phyloP scores from a whole-genome alignment of 2,797 vertebrate species.

The Sparus aurata region DNA sequence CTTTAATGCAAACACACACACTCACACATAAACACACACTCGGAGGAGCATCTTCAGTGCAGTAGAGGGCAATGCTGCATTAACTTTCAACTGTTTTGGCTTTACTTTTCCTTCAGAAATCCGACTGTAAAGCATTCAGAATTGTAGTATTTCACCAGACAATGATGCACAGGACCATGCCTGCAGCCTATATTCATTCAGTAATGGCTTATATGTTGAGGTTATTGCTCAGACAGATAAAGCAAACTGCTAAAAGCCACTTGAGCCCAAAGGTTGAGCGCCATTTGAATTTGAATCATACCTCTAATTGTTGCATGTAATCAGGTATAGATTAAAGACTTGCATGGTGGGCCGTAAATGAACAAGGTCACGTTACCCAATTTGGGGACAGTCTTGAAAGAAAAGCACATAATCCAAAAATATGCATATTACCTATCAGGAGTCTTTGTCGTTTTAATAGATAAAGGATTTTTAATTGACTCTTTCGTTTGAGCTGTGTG shows the following conservation, averaged over 20 bases:
- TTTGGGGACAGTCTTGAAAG: constrained; percentile 8
- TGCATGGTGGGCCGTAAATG: constrained; percentile 37
- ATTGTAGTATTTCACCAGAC: not conserved
- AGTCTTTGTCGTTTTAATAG: constrained; percentile 39
- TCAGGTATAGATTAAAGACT: constrained; percentile 35
- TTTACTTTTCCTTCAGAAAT: not conserved
- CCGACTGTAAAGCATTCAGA: not conserved
- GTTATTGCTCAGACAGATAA: not conserved
- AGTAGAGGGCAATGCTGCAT: not conserved
- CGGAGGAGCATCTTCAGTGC: not conserved
- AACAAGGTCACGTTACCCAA: constrained; percentile 35
- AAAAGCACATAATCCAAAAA: constrained; percentile 35
- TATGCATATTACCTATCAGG: constrained; percentile 43
- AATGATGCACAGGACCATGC: not conserved
- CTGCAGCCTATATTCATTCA: not conserved
- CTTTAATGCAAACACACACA: constrained; percentile 16
- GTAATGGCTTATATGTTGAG: not conserved
- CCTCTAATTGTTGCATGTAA: constrained; percentile 9
- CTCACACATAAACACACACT: not conserved
- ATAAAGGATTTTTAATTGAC: constrained; percentile 68
- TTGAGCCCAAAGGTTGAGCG: not conserved
- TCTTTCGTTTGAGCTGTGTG: constrained; percentile 52
- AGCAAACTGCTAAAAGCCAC: not conserved
- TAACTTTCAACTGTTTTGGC: not conserved
- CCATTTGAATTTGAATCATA: constrained; percentile 13